Base-by-base conservation (phyloP, 2,113 vertebrate genomes). In the Cheilinus undulatus region DNA sequence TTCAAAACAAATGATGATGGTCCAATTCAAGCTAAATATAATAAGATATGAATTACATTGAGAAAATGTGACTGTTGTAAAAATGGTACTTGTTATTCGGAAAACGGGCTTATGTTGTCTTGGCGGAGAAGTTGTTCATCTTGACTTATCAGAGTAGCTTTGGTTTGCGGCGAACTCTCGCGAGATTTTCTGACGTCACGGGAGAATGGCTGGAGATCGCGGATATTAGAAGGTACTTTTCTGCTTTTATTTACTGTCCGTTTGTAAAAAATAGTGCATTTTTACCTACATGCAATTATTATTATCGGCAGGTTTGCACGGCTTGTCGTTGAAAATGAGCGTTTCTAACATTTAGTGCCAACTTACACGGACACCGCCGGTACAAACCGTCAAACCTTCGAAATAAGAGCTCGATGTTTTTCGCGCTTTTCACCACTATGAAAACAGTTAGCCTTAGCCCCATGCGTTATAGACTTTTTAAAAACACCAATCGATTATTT, bases 361-460 rank as follows among this genome's bases (percentile, higher is more conserved):
- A 83, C 65, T 84, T 72, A 67, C 54, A 52, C 38, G 53, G 76
- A 50, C 71, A 7, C 59, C 80, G 69, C 82, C 88, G 87, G 85
- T 28, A 42, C 66, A 38, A 86, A 69, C 71, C 58, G 62, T 30
- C 48, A 68, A 91, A 72, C 91, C 87, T 92, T 92, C 91, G 91
- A 88, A 92, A 91, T 92, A 92, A 92, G 88, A 92, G 91, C 91
- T 82, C 84, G 64, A 36, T 70, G 79, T 84, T 91, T 85, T 90
- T 66, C 80, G 88, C 91, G 89, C 89, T 62, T 83, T 87, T 86
- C n/a, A 28, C 45, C 48, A 27, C 34, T 48, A 30, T 57, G 13
- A 43, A 40, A 56, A 54, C 50, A n/a, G 77, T 57, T 80, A 81
- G 80, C 69, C 60, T 10, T 3, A 22, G 24, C 62, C 3, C 2